Base-by-base conservation (phyloP, 37 sponge, comb jelly and placozoan species). In the Oopsacas minuta region DNA sequence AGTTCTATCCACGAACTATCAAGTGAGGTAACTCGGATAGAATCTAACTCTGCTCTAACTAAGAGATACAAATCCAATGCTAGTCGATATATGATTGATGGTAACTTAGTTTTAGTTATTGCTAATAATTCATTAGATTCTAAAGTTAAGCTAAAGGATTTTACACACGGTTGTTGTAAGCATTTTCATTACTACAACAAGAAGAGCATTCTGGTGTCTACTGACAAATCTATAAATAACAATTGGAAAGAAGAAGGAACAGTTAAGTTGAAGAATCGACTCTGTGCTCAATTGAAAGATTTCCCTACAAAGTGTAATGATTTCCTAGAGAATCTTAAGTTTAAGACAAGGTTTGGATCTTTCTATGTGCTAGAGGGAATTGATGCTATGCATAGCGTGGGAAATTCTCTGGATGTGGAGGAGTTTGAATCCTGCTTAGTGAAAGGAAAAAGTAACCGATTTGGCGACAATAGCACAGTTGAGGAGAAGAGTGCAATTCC, bases 11-110 rank as follows among this genome's bases (percentile, higher is more conserved):
- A 25, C 1, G 28, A 10, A 61, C 30, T 61, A 34, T 61, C 75
- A 61, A 34, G 32, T 61, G 75, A 61, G 75, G 30, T 61, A 3
- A 32, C 75, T 34, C 20, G 3, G 1, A 10, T 61, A 10, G 75
- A 61, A 12, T 10, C 75, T 61, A n/a, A 12, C 75, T 25, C 28
- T 34, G 75, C 75, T n/a, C 75, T 61, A n/a, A 25, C 75, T 34
- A 61, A 61, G 75, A 61, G 75, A n/a, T 61, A 61, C 75, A 61
- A 12, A 34, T 61, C 75, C 17, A 61, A 61, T 61, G 75, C 75
- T 61, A 61, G 30, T n/a, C 75, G 75, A 5, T 61, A 61, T 34
- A 61, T 61, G 75, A 61, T 61, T 7, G 75, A 61, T 34, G 75
- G 75, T 10, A 25, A n/a, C 75, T 3, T n/a, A n/a, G 30, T 34